Percentiles rank a stretch among this genome's conserved stretches.
Evolutionary conservation across 2,113 vertebrate species (phyloP).

Genomic region (Probosciger aterrimus): DNA sequence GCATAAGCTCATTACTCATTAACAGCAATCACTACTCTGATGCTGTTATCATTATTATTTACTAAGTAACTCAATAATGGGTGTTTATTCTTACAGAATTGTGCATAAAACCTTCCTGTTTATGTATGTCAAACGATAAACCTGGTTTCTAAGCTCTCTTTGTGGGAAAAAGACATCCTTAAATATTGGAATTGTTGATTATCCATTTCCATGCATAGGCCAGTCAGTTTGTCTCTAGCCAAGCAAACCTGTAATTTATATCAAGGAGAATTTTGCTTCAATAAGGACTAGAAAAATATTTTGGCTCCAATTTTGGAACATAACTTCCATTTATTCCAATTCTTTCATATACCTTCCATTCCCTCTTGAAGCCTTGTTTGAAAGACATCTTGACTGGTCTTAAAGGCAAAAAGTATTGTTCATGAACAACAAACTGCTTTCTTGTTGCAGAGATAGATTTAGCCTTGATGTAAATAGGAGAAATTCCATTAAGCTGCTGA

Average conservation of each 20-base stretch:
- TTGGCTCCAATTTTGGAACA: background rate
- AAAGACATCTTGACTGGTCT: background rate
- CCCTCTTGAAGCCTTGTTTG: background rate
- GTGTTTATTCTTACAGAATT: conserved; percentile 45
- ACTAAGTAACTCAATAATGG: conserved; percentile 50
- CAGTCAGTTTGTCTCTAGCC: background rate
- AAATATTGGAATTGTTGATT: background rate
- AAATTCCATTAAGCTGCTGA: conserved; percentile 23
- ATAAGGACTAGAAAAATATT: background rate
- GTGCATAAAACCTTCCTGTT: conserved; percentile 37
- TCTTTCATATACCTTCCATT: background rate
- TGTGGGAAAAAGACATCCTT: background rate
- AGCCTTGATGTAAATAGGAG: background rate
- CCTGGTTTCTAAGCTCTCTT: background rate
- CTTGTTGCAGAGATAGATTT: background rate
- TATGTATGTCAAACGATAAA: background rate
- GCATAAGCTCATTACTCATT: conserved; percentile 9
- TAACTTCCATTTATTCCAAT: background rate
- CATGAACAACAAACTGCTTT: background rate
- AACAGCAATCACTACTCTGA: background rate
- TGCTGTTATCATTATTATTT: conserved; percentile 52
- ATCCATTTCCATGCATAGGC: background rate
- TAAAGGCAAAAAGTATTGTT: background rate
- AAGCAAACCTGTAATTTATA: background rate
- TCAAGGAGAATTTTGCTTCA: background rate